Evolutionary conservation across 2,888 invertebrate genomes (phyloP).

Genomic region (Aphrophora alni): DNA sequence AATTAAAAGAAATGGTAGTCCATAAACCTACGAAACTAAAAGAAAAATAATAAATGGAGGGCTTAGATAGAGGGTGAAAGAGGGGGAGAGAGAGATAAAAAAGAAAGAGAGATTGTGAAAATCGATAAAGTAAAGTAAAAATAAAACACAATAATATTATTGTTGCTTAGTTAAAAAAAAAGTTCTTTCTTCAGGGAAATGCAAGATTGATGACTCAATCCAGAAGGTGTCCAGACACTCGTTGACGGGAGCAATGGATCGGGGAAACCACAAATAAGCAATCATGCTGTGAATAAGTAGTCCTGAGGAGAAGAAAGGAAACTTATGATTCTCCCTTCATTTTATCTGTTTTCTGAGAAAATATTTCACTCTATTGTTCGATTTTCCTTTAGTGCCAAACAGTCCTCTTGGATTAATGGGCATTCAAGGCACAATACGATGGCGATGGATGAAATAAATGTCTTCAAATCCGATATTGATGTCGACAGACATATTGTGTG

Average conservation of each 20-base stretch:
- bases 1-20: no score
- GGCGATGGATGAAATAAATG: background rate
- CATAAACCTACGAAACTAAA: background rate
- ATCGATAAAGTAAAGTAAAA: background rate
- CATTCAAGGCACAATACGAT: background rate
- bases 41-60: no score
- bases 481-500: slow-evolving; percentile 4
- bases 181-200: background rate
- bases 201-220: background rate
- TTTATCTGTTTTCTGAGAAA: slow-evolving; percentile 6
- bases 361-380: slow-evolving; percentile 1
- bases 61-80: background rate
- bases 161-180: background rate
- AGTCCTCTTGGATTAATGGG: background rate
- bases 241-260: no score
- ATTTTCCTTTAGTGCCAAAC: background rate
- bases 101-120: background rate
- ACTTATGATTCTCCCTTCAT: background rate
- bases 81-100: background rate
- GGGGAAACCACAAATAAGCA: background rate
- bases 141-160: background rate
- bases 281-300: background rate
- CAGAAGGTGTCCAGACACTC: background rate
- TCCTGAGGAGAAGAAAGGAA: background rate
- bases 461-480: background rate